Evolutionary conservation across 1,140 invertebrate genomes (phyloP), one percentile per base, ranked within the genome.

Genomic region (Sarcophaga bullata): DNA sequence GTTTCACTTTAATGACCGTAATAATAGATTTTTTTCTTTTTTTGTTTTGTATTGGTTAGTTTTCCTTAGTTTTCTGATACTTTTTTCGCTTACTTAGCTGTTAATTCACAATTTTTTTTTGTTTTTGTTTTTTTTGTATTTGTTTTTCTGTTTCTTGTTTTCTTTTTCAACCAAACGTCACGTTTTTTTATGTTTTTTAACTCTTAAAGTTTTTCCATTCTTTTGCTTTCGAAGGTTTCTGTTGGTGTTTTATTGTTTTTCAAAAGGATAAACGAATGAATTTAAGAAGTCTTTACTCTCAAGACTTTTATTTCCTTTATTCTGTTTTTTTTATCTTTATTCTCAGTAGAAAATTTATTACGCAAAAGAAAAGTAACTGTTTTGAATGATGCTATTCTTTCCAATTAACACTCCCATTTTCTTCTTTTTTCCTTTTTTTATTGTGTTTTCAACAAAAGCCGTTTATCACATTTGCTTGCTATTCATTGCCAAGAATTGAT

Each of bases 1-100:
- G 54, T 58, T 58, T 58, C 13, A n/a, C n/a, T 58, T n/a, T 58
- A 58, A 58, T 58, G 54, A 58, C 54, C 13, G 54, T 58, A 58
- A 58, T 58, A 58, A 58, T 58, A 58, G 54, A 15, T 3, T 58
- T 58, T 15, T 58, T 13, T 3, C 15, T 58, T 15, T 58, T 13
- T 58, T 58, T 58, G 13, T 13, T 58, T 58, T 1, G 2, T 52
- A 50, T 10, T 8, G 49, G 6, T 52, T 52, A 52, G 8, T 52
- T 52, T 52, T 37, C 25, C 25, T 37, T 4, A 37, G 1, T 37
- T 37, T 37, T 37, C 1, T 37, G 1, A 37, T 37, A 37, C 25
- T 37, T 37, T 37, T 37, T 37, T 37, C 25, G 25, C 25, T 37
- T 37, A 37, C 25, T 37, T 37, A 37, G 25, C 25, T 37, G 1